Base-by-base conservation (phyloP, 1,140 invertebrate species). In the Leptinotarsa texana region DNA sequence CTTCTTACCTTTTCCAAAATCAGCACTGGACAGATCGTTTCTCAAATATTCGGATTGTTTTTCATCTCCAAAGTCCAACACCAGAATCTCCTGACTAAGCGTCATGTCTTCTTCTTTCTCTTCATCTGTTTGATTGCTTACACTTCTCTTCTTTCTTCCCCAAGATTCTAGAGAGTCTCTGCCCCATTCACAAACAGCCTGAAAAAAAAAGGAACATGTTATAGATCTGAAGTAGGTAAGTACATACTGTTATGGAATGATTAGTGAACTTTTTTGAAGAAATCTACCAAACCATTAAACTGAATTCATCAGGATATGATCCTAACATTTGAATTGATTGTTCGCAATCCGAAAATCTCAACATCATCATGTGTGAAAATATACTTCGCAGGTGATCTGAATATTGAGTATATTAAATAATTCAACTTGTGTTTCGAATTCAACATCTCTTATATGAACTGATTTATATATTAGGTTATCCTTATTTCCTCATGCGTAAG, bases 11-110 rank as follows among this genome's bases (percentile, higher is more conserved):
- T 88, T 89, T 76, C 88, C 89, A 84, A 92, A 95, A 82, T 94
- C 93, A 80, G 93, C 89, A 85, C 92, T 94, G 4, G 90, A 74
- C 11, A 85, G 89, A 81, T 93, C 93, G 61, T 89, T 92, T 82
- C 92, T 92, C 48, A 94, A 88, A 84, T 92, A 94, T 67, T 94
- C 92, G 2, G 91, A 91, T 79, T 93, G 93, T 81, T 95, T 94
- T 67, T 96, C 94, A 86, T 96, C 95, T 24, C 94, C 94, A 81
- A 96, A 94, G 86, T 97, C 95, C 21, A 97, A 87, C 4, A 97
- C 95, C 4, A 97, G 87, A 83, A 97, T 97, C 86, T 98, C 96
- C 84, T 96, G 95, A 8, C 95, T 96, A 47, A 98, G 89, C 73
- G 95, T 97, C 94, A 97, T 96, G 83, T 97, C 94, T 80, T 95